These are phyloP conservation scores for Tenebrosternarchus preto DNA, from an alignment of 2,113 vertebrate species.

Conservation along the genomic window DNA sequence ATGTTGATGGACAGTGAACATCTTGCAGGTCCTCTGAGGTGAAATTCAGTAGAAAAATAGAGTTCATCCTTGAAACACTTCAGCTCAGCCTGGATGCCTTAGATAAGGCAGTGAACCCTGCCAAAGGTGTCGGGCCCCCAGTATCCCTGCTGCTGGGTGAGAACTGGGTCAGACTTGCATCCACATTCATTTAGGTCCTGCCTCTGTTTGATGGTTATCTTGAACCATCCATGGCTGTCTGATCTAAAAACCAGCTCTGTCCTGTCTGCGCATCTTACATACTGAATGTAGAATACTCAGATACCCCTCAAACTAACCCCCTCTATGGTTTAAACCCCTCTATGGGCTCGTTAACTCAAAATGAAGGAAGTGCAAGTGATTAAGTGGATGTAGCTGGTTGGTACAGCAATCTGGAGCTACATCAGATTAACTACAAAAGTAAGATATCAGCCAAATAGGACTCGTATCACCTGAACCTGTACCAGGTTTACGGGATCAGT, in stretches of 20 bases:
- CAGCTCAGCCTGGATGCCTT: too few species aligned
- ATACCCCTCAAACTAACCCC: not conserved
- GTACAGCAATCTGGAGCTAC: not conserved
- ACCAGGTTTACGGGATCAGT: not conserved
- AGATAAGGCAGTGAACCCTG: too few species aligned
- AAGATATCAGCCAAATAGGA: not conserved
- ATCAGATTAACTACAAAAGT: not conserved
- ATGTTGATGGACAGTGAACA: constrained; percentile 46
- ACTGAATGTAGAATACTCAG: too few species aligned
- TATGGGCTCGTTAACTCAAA: not conserved
- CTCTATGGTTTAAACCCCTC: not conserved
- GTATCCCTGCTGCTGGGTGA: too few species aligned
- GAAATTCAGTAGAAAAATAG: constrained; percentile 8
- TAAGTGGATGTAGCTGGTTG: not conserved
- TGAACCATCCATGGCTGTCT: too few species aligned
- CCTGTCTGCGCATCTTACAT: too few species aligned
- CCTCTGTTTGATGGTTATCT: too few species aligned
- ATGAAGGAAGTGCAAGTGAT: not conserved
- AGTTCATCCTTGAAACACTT: not conserved
- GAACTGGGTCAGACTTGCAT: too few species aligned
- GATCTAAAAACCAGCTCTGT: too few species aligned
- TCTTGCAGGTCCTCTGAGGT: constrained; percentile 27
- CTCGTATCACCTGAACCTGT: not conserved
- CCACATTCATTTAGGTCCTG: too few species aligned
- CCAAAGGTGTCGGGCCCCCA: too few species aligned